phyloP scores from a whole-genome alignment of 1,140 invertebrate species.

The Homarus americanus region DNA sequence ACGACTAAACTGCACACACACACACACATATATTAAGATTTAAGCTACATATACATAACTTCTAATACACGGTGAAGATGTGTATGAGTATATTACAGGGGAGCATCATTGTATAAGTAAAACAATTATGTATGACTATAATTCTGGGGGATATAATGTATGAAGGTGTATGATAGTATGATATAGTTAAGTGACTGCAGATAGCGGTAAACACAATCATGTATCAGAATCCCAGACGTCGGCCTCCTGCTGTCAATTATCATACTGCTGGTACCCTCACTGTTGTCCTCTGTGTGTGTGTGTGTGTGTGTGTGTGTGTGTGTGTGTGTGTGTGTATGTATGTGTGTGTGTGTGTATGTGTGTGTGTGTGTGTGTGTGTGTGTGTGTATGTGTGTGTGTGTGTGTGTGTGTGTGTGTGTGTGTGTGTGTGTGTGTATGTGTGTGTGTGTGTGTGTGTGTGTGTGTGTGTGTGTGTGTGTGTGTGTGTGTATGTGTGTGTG shows the following conservation, averaged over 20 bases:
- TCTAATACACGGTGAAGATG: too few relatives aligned
- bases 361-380: neutral
- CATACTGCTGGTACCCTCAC: conserved; percentile 12
- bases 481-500: too few relatives aligned
- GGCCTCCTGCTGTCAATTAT: neutral
- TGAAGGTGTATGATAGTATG: too few relatives aligned
- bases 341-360: neutral
- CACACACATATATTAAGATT: too few relatives aligned
- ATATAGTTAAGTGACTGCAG: too few relatives aligned
- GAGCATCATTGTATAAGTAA: too few relatives aligned
- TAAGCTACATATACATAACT: too few relatives aligned
- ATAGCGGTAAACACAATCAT: neutral
- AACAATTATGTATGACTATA: too few relatives aligned
- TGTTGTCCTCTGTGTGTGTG: neutral
- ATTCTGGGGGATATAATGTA: too few relatives aligned
- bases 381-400: neutral
- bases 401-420: conserved; percentile 5
- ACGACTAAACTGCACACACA: too few relatives aligned
- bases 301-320: conserved; percentile 26
- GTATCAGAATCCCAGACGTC: conserved; percentile 5
- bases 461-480: conserved; percentile 5
- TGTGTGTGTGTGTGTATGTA: conserved; percentile 17
- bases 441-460: neutral
- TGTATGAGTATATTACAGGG: too few relatives aligned
- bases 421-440: neutral